phyloP scores from a whole-genome alignment of 2,888 invertebrate genomes.

The Fabriciana adippe region DNA sequence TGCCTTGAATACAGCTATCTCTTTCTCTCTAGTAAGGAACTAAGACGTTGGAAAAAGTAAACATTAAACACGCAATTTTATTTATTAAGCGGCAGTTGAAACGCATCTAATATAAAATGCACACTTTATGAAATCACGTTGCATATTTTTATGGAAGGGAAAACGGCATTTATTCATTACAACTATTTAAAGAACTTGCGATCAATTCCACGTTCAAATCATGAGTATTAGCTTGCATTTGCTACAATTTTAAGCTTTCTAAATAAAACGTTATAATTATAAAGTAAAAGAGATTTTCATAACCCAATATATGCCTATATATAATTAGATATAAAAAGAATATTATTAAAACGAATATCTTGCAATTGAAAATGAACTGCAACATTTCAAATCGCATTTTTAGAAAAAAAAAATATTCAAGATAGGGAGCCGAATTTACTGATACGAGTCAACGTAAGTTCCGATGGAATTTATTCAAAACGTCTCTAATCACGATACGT shows the following conservation, averaged over 20 bases:
- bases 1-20: conserved; percentile 50
- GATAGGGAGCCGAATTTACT: conserved; percentile 77
- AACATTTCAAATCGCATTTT: conserved; percentile 69
- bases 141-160: conserved; percentile 17
- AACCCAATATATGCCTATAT: neutral
- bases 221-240: conserved; percentile 22
- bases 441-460: conserved; percentile 75
- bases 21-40: conserved; percentile 47
- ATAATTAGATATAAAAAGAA: neutral
- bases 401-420: conserved; percentile 60
- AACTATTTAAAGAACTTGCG: conserved; percentile 44
- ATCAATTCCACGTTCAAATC: conserved; percentile 11
- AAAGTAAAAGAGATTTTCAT: conserved; percentile 37
- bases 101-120: conserved; percentile 57
- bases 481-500: conserved; percentile 43
- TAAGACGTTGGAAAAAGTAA: conserved; percentile 38
- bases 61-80: conserved; percentile 47
- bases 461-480: conserved; percentile 52
- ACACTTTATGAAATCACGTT: conserved; percentile 52
- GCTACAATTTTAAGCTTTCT: conserved; percentile 38
- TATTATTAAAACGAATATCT: neutral
- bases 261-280: conserved; percentile 53
- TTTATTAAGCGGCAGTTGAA: conserved; percentile 57
- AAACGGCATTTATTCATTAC: conserved; percentile 27
- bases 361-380: conserved; percentile 41